A percentile compares a stretch with the other conserved stretches of the same genome.
Conservation (phyloP, 2,113 vertebrate genomes). For the Callithrix jacchus region DNA sequence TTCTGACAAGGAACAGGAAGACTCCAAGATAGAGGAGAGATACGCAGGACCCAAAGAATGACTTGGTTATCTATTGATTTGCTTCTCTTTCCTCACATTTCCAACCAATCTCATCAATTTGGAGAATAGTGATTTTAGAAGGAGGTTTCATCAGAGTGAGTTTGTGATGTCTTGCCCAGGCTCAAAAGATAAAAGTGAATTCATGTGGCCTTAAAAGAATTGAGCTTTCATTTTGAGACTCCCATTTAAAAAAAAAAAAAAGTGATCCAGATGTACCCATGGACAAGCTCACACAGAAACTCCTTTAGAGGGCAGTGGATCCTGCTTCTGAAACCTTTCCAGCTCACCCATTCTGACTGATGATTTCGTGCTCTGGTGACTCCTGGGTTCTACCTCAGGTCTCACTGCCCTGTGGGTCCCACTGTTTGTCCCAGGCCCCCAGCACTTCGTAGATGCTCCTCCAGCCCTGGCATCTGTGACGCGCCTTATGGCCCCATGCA, state of each 20-base stretch:
- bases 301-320: neutral
- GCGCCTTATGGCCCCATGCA: neutral
- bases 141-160: neutral
- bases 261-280: neutral
- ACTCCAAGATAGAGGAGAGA: neutral
- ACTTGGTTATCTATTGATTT: neutral
- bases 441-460: neutral
- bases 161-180: neutral
- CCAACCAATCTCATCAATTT: neutral
- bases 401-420: neutral
- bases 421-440: neutral
- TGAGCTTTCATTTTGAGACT: neutral
- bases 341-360: neutral
- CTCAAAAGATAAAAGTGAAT: neutral
- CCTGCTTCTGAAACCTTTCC: neutral
- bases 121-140: neutral
- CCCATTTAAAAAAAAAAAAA: neutral
- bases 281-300: neutral
- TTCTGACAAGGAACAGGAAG: neutral
- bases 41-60: neutral
- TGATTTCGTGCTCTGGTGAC: neutral
- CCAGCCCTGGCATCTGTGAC: neutral
- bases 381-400: neutral
- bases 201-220: neutral
- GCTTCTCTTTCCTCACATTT: neutral